phyloP scores from a whole-genome alignment of 1,140 invertebrate species.

The Drosophila quadrilineata region DNA sequence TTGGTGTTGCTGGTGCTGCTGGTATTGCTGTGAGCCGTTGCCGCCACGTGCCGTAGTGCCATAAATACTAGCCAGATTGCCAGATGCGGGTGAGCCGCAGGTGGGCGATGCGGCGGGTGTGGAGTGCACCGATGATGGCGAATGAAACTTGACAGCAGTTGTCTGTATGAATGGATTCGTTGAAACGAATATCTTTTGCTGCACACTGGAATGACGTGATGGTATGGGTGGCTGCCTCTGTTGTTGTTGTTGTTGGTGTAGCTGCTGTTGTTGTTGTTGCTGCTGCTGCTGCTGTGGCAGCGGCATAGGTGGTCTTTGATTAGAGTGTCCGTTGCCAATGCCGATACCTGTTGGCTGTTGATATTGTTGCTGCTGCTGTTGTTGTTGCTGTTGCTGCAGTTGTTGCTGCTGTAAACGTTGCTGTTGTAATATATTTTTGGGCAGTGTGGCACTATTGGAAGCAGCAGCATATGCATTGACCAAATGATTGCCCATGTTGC shows the following conservation, averaged over 20 bases:
- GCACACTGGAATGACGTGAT: constrained; percentile 75
- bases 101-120: constrained; percentile 66
- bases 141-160: constrained; percentile 75
- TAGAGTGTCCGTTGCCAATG: constrained; percentile 49
- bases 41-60: constrained; percentile 60
- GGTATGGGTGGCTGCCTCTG: constrained; percentile 72
- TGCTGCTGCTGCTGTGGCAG: constrained; percentile 64
- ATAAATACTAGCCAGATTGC: constrained; percentile 63
- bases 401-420: constrained; percentile 57
- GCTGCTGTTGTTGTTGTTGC: constrained; percentile 38
- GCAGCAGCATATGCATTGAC: constrained; percentile 59
- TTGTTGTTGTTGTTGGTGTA: constrained; percentile 57
- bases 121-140: constrained; percentile 56
- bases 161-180: constrained; percentile 81
- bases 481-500: constrained; percentile 22
- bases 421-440: constrained; percentile 70
- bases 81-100: constrained; percentile 57
- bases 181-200: constrained; percentile 81
- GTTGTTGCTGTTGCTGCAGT: constrained; percentile 46
- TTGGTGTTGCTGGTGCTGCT: constrained; percentile 45
- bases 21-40: constrained; percentile 39
- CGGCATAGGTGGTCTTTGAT: constrained; percentile 69
- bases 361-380: constrained; percentile 71
- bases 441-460: constrained; percentile 62
- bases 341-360: constrained; percentile 66